phyloP scores from a whole-genome alignment of 2,113 vertebrate species.

The Columba janthina region DNA sequence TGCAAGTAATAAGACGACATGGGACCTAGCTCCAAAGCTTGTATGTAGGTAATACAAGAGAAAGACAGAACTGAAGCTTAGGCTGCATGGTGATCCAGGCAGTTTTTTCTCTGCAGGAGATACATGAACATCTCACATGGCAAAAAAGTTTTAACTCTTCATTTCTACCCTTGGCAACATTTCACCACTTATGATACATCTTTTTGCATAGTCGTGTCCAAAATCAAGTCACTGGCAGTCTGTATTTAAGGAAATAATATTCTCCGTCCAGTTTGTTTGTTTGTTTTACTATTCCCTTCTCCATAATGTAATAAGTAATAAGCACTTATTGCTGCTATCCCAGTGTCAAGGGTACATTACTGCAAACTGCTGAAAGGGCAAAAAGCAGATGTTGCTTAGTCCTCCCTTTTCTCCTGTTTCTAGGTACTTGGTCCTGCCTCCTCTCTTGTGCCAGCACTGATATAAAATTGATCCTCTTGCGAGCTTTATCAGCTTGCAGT shows the following conservation, averaged over 20 bases:
- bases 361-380: not conserved
- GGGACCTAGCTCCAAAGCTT: not conserved
- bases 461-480: not conserved
- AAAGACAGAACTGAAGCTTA: not conserved
- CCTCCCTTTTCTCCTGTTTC: not conserved
- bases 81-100: not conserved
- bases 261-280: not conserved
- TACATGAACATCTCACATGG: too few species aligned
- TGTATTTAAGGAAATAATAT: not conserved
- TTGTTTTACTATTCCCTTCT: accelerated
- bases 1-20: not conserved
- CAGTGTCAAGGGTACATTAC: not conserved
- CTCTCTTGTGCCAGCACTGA: not conserved
- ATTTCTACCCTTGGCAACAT: too few species aligned
- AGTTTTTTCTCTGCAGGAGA: not conserved
- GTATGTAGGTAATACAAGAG: not conserved
- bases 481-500: not conserved
- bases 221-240: not conserved
- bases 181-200: not conserved
- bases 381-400: not conserved
- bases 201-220: not conserved
- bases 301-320: not conserved
- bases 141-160: not conserved
- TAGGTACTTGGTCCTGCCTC: not conserved
- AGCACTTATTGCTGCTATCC: not conserved